Evolutionary conservation across 2,797 vertebrate species (phyloP), one percentile per base, ranked within the genome.

Genomic region (Danio choprae): DNA sequence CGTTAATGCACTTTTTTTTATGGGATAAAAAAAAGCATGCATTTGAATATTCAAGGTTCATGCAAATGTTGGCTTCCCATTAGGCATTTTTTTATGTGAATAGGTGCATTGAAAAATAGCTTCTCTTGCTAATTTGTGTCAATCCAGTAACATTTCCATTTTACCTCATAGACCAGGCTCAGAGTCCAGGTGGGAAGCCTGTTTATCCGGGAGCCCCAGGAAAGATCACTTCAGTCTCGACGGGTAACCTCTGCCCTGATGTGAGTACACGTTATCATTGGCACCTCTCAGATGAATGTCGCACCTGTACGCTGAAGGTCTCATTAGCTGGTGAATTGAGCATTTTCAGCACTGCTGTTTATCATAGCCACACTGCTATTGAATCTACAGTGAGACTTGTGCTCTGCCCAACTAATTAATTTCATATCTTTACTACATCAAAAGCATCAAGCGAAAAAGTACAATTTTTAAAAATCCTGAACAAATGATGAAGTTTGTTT

Each of bases 191-290:
- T n/a, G 93, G 94, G 73, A 98, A 96, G 84, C 92, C 93, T 0
- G 87, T 93, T 1, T 97, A 97, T 60, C 88, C 94, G 6, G 94
- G 95, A 85, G 96, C 95, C 84, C 94, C 97, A 1, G 94, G 96
- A 69, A 99, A 97, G 90, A 98, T 99, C 91, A 98, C 97, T 11
- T 99, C 98, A 1, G 97, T 99, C 84, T 99, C 98, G 79, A 99
- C 98, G 0, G 98, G 98, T 75, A 99, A 99, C 90, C 95, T 99
- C 84, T 99, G 97, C 83, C 93, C 96, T 59, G 98, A 99, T 89
- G 98, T 99, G 84, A 93, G 97, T 92, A 65, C 7, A 40, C 50
- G 10, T 13, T 7, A 43, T 59, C 16, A 1, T 20, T 60, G 16
- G 44, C 84, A 53, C 79, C 80, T 72, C 2, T 0, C 1, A 85